Evolutionary conservation across 1,140 invertebrate genomes (phyloP), one percentile per base, ranked within the genome.

Genomic region (Aphelenchoides fujianensis): DNA sequence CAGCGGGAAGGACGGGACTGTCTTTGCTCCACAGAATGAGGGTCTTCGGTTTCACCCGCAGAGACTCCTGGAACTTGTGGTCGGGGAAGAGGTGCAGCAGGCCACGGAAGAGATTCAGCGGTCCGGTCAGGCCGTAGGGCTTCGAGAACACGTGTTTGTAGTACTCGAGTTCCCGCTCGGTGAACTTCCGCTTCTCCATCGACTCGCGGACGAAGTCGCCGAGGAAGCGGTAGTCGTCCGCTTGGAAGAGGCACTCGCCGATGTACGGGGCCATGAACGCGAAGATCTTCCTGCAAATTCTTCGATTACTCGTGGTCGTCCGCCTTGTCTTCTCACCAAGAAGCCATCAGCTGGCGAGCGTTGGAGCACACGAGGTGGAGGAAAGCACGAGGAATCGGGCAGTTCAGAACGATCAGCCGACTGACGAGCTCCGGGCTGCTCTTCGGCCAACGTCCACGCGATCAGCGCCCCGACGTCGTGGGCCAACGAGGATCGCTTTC

Each of bases 401-500:
- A 59, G 31, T 69, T 69, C 3, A 69, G 27, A 69, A 69, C 27
- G 19, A 69, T 28, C 52, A 69, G 32, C 27, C 41, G 41, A 31
- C 3, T 16, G 0, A 69, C 19, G 27, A 69, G 36, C 31, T 69
- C 67, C 1, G 67, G 67, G n/a, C 35, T 57, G 34, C 16, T 55
- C 67, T 1, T 27, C 9, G 0, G 67, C 67, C 9, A 69, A n/a
- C 48, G 30, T 27, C 67, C 67, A 69, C 1, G 27, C 27, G 2
- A 69, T 31, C 12, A 61, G 30, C 12, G 67, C 67, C 16, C 67
- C 67, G 28, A 52, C 32, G 28, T 69, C 67, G 41, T 69, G 52
- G n/a, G 16, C 36, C 67, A 12, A 69, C 67, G 3, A 61, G 19
- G 23, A 48, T 48, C 41, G 41, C 41, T 48, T 48, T 48, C 23